These are phyloP conservation scores for Leptopterna dolabrata DNA, from an alignment of 2,888 invertebrate genomes.

Conservation along the genomic window DNA sequence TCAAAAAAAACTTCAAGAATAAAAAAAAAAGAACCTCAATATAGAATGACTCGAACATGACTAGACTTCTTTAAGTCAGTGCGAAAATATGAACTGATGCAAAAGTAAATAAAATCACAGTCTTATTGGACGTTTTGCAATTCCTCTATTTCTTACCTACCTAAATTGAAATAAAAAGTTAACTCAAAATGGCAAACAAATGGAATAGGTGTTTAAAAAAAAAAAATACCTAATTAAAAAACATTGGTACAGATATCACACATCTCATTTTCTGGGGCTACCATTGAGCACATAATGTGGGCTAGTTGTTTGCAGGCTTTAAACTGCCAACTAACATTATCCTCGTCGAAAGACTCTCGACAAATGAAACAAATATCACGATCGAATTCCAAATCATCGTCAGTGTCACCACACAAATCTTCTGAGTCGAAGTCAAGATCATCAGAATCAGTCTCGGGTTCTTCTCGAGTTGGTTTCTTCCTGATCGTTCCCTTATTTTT, in stretches of 20 bases:
- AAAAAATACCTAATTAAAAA: neutral
- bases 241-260: slow-evolving; percentile 33
- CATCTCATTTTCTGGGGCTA: slow-evolving; percentile 44
- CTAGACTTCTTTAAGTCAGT: too few relatives aligned
- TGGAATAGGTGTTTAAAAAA: neutral
- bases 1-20: too few relatives aligned
- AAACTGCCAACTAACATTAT: slow-evolving; percentile 36
- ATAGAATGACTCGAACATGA: too few relatives aligned
- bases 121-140: too few relatives aligned
- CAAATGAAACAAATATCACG: slow-evolving; percentile 32
- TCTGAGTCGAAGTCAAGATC: slow-evolving; percentile 34
- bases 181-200: too few relatives aligned
- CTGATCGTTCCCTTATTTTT: slow-evolving; percentile 17
- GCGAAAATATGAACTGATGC: too few relatives aligned
- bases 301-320: slow-evolving; percentile 39
- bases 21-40: too few relatives aligned
- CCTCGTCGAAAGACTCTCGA: slow-evolving; percentile 28
- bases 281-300: slow-evolving; percentile 44
- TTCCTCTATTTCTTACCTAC: too few relatives aligned
- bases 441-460: slow-evolving; percentile 31
- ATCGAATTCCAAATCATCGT: slow-evolving; percentile 39
- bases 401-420: slow-evolving; percentile 29
- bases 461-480: slow-evolving; percentile 19
- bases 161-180: too few relatives aligned
- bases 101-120: too few relatives aligned